A percentile compares a stretch with the other conserved stretches of the same genome.
These are phyloP conservation scores for Coelopa pilipes DNA, from an alignment of 2,888 invertebrate genomes.

Conservation along the genomic window DNA sequence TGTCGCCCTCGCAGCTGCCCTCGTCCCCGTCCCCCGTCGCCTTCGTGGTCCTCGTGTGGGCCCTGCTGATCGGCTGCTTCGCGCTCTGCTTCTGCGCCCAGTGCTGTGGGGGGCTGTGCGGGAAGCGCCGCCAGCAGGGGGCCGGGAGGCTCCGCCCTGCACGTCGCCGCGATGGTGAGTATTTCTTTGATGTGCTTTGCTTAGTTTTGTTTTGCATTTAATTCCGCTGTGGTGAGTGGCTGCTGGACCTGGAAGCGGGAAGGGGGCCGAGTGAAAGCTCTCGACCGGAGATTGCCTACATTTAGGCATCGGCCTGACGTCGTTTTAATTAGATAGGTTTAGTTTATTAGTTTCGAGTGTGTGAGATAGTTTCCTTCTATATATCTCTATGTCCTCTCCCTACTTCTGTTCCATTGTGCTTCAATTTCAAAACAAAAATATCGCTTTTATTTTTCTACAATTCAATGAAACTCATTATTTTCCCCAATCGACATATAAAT, in stretches of 20 bases:
- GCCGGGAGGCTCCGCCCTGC: slow-evolving; percentile 38
- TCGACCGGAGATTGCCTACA: neutral
- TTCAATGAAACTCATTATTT: no score
- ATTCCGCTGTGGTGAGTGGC: neutral
- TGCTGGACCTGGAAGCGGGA: neutral
- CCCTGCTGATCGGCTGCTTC: slow-evolving; percentile 58
- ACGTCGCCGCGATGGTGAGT: slow-evolving; percentile 5
- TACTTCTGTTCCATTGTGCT: no score
- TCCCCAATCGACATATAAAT: no score
- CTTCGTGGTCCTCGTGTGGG: slow-evolving; percentile 63
- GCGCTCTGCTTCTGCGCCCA: slow-evolving; percentile 63
- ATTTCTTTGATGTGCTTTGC: neutral
- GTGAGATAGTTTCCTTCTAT: no score
- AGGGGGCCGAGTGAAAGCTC: neutral
- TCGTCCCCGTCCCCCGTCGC: slow-evolving; percentile 58
- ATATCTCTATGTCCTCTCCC: no score
- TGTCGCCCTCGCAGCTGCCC: neutral
- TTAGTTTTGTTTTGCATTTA: neutral
- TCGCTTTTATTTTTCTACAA: no score
- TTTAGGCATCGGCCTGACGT: neutral
- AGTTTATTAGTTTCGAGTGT: no score
- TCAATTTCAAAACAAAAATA: no score
- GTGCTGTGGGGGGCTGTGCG: slow-evolving; percentile 52
- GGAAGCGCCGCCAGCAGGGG: slow-evolving; percentile 38
- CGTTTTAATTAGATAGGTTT: neutral